A percentile compares a stretch with the other conserved stretches of the same genome.
These are phyloP conservation scores for Antitype chi DNA, from an alignment of 2,888 invertebrate genomes.

Conservation along the genomic window DNA sequence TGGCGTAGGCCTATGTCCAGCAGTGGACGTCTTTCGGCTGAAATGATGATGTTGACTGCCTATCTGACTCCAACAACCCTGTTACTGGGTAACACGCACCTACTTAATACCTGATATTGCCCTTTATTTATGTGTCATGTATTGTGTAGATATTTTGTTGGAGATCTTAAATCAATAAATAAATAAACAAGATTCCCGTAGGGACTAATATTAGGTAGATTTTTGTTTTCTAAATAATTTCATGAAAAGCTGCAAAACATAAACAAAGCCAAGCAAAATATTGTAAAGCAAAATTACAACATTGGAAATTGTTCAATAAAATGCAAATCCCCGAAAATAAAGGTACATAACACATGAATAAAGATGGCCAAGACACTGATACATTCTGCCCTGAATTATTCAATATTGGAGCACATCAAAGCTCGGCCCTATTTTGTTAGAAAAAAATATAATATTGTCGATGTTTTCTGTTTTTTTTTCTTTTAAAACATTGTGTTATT, in stretches of 20 bases:
- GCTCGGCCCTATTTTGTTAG: conserved; percentile 51
- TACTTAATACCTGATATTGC: no score
- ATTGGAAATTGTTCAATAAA: conserved; percentile 52
- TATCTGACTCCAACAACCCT: neutral
- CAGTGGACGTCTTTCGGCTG: no score
- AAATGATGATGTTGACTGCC: neutral
- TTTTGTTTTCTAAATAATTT: neutral
- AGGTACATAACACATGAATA: conserved; percentile 69
- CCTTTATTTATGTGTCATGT: no score
- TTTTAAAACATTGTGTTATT: conserved; percentile 26
- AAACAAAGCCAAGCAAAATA: neutral
- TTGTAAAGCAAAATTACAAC: conserved; percentile 1
- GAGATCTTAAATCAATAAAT: no score
- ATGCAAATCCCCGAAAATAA: conserved; percentile 69
- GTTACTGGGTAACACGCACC: neutral
- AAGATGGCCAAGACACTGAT: conserved; percentile 66
- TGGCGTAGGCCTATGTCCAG: no score
- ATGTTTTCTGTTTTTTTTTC: conserved; percentile 49
- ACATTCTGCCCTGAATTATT: conserved; percentile 70
- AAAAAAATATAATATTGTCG: conserved; percentile 38
- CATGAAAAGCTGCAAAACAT: neutral
- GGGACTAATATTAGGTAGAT: no score
- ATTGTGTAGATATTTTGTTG: no score
- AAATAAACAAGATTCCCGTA: no score
- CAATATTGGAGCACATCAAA: conserved; percentile 66